Evolutionary conservation across 1,140 invertebrate species (phyloP).

Genomic region (Sycobia sp.): DNA sequence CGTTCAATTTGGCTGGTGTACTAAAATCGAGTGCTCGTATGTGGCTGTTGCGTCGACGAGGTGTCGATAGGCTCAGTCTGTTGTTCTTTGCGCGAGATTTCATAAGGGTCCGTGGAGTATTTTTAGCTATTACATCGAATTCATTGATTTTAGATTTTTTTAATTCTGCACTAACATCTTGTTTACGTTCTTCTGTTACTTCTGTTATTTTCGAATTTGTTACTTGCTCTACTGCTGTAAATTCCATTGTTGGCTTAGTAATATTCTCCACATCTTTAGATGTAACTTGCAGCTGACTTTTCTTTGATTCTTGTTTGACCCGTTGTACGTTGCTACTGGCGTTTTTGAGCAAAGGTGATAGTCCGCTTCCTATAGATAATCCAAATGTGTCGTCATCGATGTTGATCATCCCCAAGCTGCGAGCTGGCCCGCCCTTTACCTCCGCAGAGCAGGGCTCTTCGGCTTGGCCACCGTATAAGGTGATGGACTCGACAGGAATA

Average conservation of each 20-base stretch:
- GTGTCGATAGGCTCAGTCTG: slow-evolving; percentile 58
- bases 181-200: not conserved
- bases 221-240: not conserved
- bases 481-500: slow-evolving; percentile 44
- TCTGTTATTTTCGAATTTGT: not conserved
- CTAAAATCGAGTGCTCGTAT: slow-evolving; percentile 56
- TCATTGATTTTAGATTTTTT: slow-evolving; percentile 4
- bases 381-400: too few relatives aligned
- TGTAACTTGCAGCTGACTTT: too few relatives aligned
- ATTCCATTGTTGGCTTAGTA: not conserved
- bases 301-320: not conserved
- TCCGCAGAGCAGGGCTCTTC: too few relatives aligned
- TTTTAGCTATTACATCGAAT: slow-evolving; percentile 41
- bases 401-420: slow-evolving; percentile 46
- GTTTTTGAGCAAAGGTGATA: slow-evolving; percentile 53
- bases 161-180: not conserved
- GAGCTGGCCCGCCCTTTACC: slow-evolving; percentile 32
- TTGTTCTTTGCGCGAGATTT: slow-evolving; percentile 53
- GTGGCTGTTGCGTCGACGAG: slow-evolving; percentile 52
- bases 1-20: slow-evolving; percentile 49
- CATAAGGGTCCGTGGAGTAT: slow-evolving; percentile 50
- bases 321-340: too few relatives aligned
- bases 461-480: slow-evolving; percentile 48
- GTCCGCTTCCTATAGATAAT: slow-evolving; percentile 47
- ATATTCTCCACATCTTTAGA: not conserved